Evolutionary conservation across 2,888 invertebrate species (phyloP).

Genomic region (Trichogramma evanescens): DNA sequence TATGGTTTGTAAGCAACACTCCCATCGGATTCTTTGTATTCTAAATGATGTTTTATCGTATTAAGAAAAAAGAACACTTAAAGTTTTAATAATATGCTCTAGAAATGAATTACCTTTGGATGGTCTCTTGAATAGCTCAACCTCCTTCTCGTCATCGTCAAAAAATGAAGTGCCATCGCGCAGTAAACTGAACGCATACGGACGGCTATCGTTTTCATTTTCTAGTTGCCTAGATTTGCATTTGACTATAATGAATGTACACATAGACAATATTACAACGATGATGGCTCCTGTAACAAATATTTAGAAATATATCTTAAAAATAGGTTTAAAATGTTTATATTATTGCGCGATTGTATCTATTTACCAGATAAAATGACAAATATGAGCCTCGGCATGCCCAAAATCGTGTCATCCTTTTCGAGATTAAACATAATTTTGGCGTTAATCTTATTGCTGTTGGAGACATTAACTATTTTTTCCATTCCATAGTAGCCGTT

Average conservation of each 20-base stretch:
- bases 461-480: conserved; percentile 48
- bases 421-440: conserved; percentile 60
- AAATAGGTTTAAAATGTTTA: background rate
- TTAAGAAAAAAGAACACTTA: background rate
- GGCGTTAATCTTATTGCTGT: conserved; percentile 28
- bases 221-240: conserved; percentile 45
- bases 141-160: conserved; percentile 51
- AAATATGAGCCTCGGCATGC: conserved; percentile 70
- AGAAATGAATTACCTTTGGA: conserved; percentile 30
- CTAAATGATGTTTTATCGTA: conserved; percentile 14
- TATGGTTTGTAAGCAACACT: conserved; percentile 53
- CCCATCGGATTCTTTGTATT: conserved; percentile 21
- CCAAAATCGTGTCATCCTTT: conserved; percentile 62
- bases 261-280: conserved; percentile 45
- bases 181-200: conserved; percentile 57
- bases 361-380: conserved; percentile 62
- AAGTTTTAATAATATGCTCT: background rate
- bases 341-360: no score
- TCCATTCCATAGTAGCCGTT: conserved; percentile 56
- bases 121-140: conserved; percentile 49
- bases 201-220: conserved; percentile 45
- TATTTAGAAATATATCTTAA: background rate
- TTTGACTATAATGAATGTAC: conserved; percentile 54
- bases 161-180: conserved; percentile 52
- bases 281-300: conserved; percentile 48